Conservation (phyloP, 2,888 invertebrate genomes). For the Entomobrya proxima region DNA sequence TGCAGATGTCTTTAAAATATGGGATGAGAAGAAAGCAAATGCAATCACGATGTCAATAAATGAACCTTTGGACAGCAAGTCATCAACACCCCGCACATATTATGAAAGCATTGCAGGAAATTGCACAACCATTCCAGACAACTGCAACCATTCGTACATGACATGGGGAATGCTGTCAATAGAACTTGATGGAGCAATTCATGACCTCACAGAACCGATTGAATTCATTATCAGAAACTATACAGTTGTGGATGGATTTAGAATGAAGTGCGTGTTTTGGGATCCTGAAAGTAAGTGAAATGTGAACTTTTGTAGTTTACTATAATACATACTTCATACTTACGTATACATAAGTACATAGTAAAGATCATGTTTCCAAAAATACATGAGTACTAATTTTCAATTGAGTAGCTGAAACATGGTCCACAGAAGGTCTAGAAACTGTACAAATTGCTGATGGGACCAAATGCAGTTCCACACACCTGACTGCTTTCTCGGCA, state of each 20-base stretch:
- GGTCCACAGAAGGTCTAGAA: constrained; percentile 76
- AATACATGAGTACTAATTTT: neutral
- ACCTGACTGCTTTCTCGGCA: constrained; percentile 78
- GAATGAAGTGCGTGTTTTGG: constrained; percentile 76
- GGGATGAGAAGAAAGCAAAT: neutral
- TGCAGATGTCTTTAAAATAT: constrained; percentile 60
- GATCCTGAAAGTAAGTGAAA: constrained; percentile 74
- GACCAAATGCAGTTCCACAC: constrained; percentile 76
- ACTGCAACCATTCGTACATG: neutral
- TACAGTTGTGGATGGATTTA: constrained; percentile 54
- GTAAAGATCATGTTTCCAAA: neutral
- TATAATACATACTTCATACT: neutral
- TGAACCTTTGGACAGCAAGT: neutral
- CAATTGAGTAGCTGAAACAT: constrained; percentile 72
- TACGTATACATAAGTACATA: neutral
- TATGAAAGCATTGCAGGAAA: neutral
- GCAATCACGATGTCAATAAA: neutral
- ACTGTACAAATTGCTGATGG: constrained; percentile 72
- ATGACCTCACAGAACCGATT: constrained; percentile 75
- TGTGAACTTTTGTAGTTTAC: too few relatives aligned
- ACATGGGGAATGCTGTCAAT: constrained; percentile 65
- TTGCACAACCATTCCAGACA: neutral
- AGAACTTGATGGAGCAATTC: constrained; percentile 63
- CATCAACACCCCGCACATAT: neutral
- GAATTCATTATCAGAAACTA: constrained; percentile 73